Percentiles rank a stretch among this genome's conserved stretches.
Conservation (phyloP, 2,113 vertebrate species). For the Ceratotherium simum region DNA sequence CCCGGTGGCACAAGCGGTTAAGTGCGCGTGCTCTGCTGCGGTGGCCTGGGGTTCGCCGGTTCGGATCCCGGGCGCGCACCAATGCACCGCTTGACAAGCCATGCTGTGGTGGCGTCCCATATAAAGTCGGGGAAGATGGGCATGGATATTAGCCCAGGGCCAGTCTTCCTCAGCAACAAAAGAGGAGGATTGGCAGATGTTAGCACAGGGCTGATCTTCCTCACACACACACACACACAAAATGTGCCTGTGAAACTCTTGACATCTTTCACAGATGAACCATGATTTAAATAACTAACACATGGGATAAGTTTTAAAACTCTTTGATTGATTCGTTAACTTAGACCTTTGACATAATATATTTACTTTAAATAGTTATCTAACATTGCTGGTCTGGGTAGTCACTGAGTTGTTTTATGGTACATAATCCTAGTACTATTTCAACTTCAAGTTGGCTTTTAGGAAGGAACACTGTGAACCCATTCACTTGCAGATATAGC, state of each 20-base stretch:
- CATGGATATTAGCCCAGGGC: too few species aligned
- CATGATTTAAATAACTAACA: background rate
- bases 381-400: background rate
- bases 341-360: background rate
- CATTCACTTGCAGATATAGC: accelerated
- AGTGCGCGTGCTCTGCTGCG: too few species aligned
- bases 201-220: too few species aligned
- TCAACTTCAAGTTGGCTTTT: background rate
- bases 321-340: background rate
- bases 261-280: background rate
- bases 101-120: too few species aligned
- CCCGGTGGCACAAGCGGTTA: too few species aligned
- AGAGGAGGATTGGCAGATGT: too few species aligned
- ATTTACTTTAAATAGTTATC: background rate
- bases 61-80: too few species aligned
- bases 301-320: background rate
- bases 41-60: too few species aligned
- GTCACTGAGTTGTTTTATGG: background rate
- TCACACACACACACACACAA: background rate
- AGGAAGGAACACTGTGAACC: background rate
- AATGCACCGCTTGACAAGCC: too few species aligned
- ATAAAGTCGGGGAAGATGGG: too few species aligned
- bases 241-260: background rate
- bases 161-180: too few species aligned
- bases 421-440: background rate